These are phyloP conservation scores for Stomorhina lunata DNA, from an alignment of 2,888 invertebrate genomes.

Conservation along the genomic window DNA sequence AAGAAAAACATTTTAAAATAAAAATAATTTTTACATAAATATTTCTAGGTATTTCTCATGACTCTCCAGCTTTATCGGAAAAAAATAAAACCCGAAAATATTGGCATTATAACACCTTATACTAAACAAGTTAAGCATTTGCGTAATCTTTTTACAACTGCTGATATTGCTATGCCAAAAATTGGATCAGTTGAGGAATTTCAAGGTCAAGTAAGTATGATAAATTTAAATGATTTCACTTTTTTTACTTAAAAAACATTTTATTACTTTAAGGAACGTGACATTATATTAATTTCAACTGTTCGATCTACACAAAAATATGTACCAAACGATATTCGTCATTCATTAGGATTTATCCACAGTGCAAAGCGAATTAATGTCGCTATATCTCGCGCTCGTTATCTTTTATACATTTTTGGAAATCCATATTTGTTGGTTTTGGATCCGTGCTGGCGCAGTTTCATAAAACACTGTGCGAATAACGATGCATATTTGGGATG, in stretches of 20 bases:
- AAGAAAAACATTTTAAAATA: background rate
- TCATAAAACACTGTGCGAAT: conserved; percentile 84
- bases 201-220: conserved; percentile 87
- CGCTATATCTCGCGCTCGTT: conserved; percentile 89
- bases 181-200: conserved; percentile 92
- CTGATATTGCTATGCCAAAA: conserved; percentile 82
- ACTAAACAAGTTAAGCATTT: conserved; percentile 88
- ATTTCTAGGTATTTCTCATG: conserved; percentile 81
- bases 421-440: conserved; percentile 86
- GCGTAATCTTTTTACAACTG: conserved; percentile 78
- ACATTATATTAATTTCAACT: conserved; percentile 87
- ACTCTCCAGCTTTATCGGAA: conserved; percentile 84
- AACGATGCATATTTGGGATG: conserved; percentile 87
- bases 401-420: conserved; percentile 89
- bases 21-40: background rate
- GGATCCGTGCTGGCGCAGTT: conserved; percentile 86
- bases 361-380: conserved; percentile 93
- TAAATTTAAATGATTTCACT: background rate
- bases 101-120: conserved; percentile 96
- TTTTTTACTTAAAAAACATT: background rate
- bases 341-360: conserved; percentile 86
- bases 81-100: conserved; percentile 81
- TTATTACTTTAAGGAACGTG: conserved; percentile 73
- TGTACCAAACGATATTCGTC: conserved; percentile 80
- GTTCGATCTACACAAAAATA: conserved; percentile 81